These are phyloP conservation scores for Trachurus trachurus DNA, from an alignment of 2,797 vertebrate genomes.

Conservation along the genomic window DNA sequence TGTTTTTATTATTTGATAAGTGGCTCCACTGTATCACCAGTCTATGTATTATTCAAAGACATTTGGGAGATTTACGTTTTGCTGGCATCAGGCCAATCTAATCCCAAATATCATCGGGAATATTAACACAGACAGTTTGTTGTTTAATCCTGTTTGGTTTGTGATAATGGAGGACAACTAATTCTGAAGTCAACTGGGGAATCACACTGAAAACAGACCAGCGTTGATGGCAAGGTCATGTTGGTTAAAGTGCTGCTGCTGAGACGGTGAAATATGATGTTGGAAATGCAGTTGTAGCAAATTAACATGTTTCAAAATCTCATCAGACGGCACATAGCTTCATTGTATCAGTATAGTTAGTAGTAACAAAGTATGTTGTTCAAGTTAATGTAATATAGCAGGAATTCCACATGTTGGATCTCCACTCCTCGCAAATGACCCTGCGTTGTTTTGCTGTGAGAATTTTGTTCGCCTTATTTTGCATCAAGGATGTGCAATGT, in stretches of 20 bases:
- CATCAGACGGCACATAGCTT: neutral
- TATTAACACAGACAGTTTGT: neutral
- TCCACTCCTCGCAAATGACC: neutral
- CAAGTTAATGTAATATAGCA: neutral
- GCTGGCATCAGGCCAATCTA: neutral
- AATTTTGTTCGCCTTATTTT: neutral
- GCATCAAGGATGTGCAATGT: neutral
- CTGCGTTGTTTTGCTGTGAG: neutral
- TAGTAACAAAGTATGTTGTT: too few species aligned
- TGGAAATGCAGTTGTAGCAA: neutral
- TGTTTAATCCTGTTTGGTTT: neutral
- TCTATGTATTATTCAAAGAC: conserved; percentile 15
- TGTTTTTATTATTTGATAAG: conserved; percentile 14
- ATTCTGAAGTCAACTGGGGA: neutral
- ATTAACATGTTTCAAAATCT: neutral
- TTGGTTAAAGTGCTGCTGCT: neutral
- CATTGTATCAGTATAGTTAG: too few species aligned
- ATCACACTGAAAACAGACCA: neutral
- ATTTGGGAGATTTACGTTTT: neutral
- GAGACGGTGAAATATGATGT: neutral
- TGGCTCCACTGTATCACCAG: neutral
- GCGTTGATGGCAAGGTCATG: neutral
- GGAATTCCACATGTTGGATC: neutral
- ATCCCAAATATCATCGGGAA: conserved; percentile 5
- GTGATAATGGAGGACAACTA: neutral